A percentile compares a stretch with the other conserved stretches of the same genome.
Conservation (phyloP, 1,140 invertebrate genomes). For the Trichogramma pretiosum region DNA sequence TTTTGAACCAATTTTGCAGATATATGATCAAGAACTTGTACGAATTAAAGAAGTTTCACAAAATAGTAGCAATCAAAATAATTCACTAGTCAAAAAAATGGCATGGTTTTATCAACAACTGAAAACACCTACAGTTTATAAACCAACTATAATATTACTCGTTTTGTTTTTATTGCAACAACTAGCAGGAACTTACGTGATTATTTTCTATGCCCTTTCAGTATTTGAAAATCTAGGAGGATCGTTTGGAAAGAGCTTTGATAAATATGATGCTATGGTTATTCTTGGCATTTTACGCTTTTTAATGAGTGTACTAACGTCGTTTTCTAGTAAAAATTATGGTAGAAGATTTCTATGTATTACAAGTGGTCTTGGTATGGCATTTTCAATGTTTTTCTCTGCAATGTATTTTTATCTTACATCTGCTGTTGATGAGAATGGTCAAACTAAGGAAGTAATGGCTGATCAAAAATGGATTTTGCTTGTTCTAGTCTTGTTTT, state of each 20-base stretch:
- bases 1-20: slow-evolving; percentile 26
- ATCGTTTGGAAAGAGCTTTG: slow-evolving; percentile 34
- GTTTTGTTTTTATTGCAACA: slow-evolving; percentile 51
- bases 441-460: slow-evolving; percentile 17
- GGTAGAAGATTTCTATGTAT: slow-evolving; percentile 46
- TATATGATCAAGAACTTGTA: slow-evolving; percentile 35
- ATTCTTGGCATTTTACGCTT: slow-evolving; percentile 47
- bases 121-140: slow-evolving; percentile 37
- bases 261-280: slow-evolving; percentile 44
- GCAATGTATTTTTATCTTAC: slow-evolving; percentile 42
- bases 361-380: slow-evolving; percentile 49
- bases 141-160: slow-evolving; percentile 45
- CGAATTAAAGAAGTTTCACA: slow-evolving; percentile 27
- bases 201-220: slow-evolving; percentile 61
- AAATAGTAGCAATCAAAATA: slow-evolving; percentile 1
- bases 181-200: slow-evolving; percentile 51
- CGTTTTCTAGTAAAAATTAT: slow-evolving; percentile 45
- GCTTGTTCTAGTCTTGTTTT: slow-evolving; percentile 44
- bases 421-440: slow-evolving; percentile 20
- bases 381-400: slow-evolving; percentile 45
- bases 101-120: slow-evolving; percentile 18
- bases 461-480: slow-evolving; percentile 38
- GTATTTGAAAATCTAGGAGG: slow-evolving; percentile 46
- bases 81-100: slow-evolving; percentile 4
- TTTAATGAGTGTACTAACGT: slow-evolving; percentile 43